These are phyloP conservation scores for Lagria hirta DNA, from an alignment of 2,888 invertebrate genomes.

Conservation along the genomic window DNA sequence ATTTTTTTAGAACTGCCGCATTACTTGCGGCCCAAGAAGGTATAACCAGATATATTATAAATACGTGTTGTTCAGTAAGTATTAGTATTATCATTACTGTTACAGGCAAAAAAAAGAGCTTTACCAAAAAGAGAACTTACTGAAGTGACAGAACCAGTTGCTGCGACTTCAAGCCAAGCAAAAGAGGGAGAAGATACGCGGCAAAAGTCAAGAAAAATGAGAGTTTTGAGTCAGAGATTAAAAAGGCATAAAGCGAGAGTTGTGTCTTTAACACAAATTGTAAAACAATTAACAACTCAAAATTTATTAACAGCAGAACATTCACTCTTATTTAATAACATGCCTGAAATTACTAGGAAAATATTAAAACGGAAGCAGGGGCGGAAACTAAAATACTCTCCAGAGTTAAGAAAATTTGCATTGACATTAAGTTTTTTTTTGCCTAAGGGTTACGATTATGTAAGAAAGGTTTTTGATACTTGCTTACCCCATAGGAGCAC, in stretches of 20 bases:
- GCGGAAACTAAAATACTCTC: slow-evolving; percentile 13
- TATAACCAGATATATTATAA: too few species aligned
- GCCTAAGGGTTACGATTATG: slow-evolving; percentile 26
- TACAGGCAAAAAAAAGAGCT: too few species aligned
- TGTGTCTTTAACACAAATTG: slow-evolving; percentile 6
- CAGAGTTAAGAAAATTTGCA: slow-evolving; percentile 26
- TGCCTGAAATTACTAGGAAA: slow-evolving; percentile 10
- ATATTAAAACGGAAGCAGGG: slow-evolving; percentile 5
- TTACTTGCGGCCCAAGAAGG: too few species aligned
- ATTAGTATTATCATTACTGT: too few species aligned
- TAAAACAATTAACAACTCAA: slow-evolving; percentile 9
- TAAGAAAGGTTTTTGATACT: slow-evolving; percentile 21
- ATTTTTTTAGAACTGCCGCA: too few species aligned
- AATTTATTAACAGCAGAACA: slow-evolving; percentile 8
- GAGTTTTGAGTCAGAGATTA: slow-evolving; percentile 8
- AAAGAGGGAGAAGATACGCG: too few species aligned
- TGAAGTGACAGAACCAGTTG: too few species aligned
- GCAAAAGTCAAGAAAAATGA: slow-evolving; percentile 5
- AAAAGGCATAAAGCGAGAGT: slow-evolving; percentile 14
- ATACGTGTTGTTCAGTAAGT: too few species aligned
- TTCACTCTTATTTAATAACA: slow-evolving; percentile 8
- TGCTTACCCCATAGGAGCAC: slow-evolving; percentile 28
- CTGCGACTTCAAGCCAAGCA: too few species aligned
- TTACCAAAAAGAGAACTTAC: too few species aligned
- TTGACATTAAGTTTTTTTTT: slow-evolving; percentile 29